phyloP scores from a whole-genome alignment of 2,113 vertebrate genomes.

The Cacatua alba region DNA sequence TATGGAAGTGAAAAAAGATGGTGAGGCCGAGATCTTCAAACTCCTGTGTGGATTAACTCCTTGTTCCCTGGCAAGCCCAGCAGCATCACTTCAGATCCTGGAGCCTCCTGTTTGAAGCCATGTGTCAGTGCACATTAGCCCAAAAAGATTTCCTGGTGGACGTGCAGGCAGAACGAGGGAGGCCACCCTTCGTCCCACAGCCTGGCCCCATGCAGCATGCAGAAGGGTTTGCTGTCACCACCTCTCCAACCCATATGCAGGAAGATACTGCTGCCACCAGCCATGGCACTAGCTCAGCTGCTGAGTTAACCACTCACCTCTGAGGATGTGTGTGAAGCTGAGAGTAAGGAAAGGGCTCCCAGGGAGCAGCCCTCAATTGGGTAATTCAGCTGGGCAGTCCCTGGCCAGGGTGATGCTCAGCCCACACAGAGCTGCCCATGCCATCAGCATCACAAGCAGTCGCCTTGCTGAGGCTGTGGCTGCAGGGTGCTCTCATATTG shows the following conservation, averaged over 20 bases:
- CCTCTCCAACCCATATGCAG: fast-evolving
- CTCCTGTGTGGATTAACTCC: neutral
- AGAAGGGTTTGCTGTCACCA: neutral
- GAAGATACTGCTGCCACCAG: neutral
- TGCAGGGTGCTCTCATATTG: neutral
- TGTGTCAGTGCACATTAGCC: neutral
- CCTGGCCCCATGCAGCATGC: neutral
- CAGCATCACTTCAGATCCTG: neutral
- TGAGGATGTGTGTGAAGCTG: neutral
- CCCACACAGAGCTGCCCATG: neutral
- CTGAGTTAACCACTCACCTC: neutral
- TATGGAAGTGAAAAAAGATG: neutral
- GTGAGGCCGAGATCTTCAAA: neutral
- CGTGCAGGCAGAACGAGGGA: neutral
- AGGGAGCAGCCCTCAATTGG: neutral
- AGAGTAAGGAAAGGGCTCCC: neutral
- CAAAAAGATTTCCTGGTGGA: neutral
- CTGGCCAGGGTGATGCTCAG: neutral
- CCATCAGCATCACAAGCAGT: too few relatives aligned
- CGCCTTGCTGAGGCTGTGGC: neutral
- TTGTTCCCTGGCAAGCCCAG: neutral
- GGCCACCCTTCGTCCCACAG: neutral
- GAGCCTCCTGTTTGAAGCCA: neutral
- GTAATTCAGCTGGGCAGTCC: neutral
- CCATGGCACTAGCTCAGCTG: neutral